Conservation (phyloP, 2,888 invertebrate species). For the Horisme vitalbata region DNA sequence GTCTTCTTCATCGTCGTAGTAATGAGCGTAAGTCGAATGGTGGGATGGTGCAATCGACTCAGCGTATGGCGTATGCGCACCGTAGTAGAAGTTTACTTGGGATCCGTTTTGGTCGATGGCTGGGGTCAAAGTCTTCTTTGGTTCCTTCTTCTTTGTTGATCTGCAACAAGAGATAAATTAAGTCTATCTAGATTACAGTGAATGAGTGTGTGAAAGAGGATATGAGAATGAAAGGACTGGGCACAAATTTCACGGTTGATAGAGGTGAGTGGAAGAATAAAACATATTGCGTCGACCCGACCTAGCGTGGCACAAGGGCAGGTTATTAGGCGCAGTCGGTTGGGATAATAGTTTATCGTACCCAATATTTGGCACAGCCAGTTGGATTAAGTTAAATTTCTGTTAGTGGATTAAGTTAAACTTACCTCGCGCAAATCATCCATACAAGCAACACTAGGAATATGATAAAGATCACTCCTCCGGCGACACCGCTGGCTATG, state of each 20-base stretch:
- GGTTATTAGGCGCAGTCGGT: too few relatives aligned
- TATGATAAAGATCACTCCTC: conserved; percentile 96
- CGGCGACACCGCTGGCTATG: conserved; percentile 96
- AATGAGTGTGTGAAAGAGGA: too few relatives aligned
- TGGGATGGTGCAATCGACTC: conserved; percentile 97
- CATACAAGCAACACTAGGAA: conserved; percentile 95
- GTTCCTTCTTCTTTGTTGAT: conserved; percentile 93
- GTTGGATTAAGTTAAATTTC: not conserved
- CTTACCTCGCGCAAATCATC: conserved; percentile 97
- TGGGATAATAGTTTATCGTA: too few relatives aligned
- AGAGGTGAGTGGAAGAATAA: too few relatives aligned
- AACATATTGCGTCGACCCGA: too few relatives aligned
- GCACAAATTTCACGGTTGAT: too few relatives aligned
- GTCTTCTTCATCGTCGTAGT: conserved; percentile 97
- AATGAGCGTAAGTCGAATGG: conserved; percentile 97
- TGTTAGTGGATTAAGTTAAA: not conserved
- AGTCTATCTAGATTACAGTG: not conserved
- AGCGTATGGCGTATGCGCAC: conserved; percentile 96
- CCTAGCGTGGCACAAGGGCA: too few relatives aligned
- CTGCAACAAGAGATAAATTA: conserved; percentile 58
- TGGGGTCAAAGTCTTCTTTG: conserved; percentile 94
- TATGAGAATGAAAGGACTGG: too few relatives aligned
- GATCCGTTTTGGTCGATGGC: conserved; percentile 96
- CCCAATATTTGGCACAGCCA: not conserved
- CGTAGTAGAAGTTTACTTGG: conserved; percentile 98